Evolutionary conservation across 2,888 invertebrate genomes (phyloP).

Genomic region (Chymomyza caudatula): DNA sequence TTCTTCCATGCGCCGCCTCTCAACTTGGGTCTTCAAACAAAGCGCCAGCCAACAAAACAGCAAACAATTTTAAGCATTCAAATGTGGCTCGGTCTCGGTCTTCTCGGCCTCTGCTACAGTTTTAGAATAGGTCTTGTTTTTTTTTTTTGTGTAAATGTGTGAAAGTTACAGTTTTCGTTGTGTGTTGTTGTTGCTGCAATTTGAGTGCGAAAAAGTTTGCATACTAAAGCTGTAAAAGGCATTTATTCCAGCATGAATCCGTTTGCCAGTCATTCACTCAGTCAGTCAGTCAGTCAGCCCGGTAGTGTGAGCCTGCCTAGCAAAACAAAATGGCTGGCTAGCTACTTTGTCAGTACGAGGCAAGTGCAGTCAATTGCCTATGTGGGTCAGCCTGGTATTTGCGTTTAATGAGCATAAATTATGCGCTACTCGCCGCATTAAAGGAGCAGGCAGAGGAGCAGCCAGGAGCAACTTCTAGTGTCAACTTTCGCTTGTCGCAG

Average conservation of each 20-base stretch:
- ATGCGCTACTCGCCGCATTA: slow-evolving; percentile 58
- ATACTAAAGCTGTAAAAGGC: slow-evolving; percentile 71
- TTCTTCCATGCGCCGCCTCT: slow-evolving; percentile 16
- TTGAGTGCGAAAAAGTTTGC: slow-evolving; percentile 72
- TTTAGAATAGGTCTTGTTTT: background rate
- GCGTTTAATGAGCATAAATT: slow-evolving; percentile 70
- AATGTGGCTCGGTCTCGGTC: slow-evolving; percentile 42
- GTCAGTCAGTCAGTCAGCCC: background rate
- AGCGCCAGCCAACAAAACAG: slow-evolving; percentile 67
- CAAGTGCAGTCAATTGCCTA: slow-evolving; percentile 71
- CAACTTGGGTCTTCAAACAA: slow-evolving; percentile 54
- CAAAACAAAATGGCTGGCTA: slow-evolving; percentile 21
- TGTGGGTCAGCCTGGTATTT: slow-evolving; percentile 66
- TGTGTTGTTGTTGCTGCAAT: slow-evolving; percentile 43
- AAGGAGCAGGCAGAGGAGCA: slow-evolving; percentile 12
- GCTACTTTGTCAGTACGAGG: slow-evolving; percentile 57
- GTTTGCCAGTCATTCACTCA: slow-evolving; percentile 45
- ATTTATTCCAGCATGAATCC: slow-evolving; percentile 72
- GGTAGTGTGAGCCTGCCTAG: background rate
- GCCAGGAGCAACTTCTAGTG: slow-evolving; percentile 26
- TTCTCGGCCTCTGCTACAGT: background rate
- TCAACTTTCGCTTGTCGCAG: slow-evolving; percentile 71
- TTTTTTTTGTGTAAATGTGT: slow-evolving; percentile 47
- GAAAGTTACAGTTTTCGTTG: slow-evolving; percentile 66
- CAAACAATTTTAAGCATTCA: slow-evolving; percentile 71